phyloP scores from a whole-genome alignment of 2,888 invertebrate genomes.

The Cryptops parisi region DNA sequence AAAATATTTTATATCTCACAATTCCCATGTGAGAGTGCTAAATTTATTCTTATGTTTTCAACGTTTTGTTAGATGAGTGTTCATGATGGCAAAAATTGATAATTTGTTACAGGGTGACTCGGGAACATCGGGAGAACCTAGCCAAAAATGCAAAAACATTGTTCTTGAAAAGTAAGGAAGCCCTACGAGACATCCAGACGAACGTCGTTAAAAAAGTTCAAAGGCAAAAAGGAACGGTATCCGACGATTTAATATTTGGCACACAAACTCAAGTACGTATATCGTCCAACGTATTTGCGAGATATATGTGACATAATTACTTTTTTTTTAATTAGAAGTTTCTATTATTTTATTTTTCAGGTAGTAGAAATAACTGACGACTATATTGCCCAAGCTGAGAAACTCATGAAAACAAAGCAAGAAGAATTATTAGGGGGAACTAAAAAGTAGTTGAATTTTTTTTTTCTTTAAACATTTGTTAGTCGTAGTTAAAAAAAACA shows the following conservation, averaged over 20 bases:
- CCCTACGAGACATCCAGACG: conserved; percentile 58
- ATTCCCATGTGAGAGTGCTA: conserved; percentile 87
- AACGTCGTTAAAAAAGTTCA: conserved; percentile 54
- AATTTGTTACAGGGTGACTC: conserved; percentile 80
- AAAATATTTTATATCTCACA: conserved; percentile 70
- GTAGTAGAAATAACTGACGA: conserved; percentile 51
- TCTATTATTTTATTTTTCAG: too few species aligned
- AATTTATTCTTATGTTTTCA: not conserved
- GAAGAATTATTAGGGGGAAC: conserved; percentile 46
- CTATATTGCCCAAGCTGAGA: conserved; percentile 48
- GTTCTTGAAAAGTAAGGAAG: conserved; percentile 61
- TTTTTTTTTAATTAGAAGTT: too few species aligned
- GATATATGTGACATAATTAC: too few species aligned
- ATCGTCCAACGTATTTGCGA: too few species aligned
- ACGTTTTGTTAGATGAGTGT: conserved; percentile 23
- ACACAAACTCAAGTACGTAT: not conserved
- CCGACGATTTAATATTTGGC: conserved; percentile 8
- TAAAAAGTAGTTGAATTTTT: not conserved
- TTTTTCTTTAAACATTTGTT: not conserved
- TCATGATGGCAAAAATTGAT: too few species aligned
- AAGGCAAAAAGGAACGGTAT: conserved; percentile 41
- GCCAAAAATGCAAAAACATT: conserved; percentile 73
- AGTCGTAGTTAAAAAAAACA: too few species aligned
- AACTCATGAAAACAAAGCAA: conserved; percentile 51
- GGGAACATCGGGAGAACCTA: conserved; percentile 76